Evolutionary conservation across 2,888 invertebrate genomes (phyloP).

Genomic region (Drosophila borealis): DNA sequence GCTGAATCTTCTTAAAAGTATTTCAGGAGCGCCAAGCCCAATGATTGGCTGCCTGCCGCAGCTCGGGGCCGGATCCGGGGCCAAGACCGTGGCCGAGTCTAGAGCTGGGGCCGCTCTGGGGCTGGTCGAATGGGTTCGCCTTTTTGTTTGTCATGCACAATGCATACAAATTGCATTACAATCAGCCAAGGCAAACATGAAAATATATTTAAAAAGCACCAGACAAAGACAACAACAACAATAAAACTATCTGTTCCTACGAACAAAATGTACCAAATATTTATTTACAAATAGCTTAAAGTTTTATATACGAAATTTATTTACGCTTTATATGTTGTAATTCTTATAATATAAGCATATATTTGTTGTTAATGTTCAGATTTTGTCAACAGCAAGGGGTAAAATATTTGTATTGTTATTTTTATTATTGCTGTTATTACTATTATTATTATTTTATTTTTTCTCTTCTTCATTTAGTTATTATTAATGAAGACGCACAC

Average conservation of each 20-base stretch:
- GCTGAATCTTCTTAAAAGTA: conserved; percentile 35
- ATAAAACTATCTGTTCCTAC: conserved; percentile 38
- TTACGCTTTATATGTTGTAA: too few species aligned
- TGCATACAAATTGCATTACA: conserved; percentile 81
- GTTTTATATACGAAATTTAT: neutral
- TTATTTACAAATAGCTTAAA: conserved; percentile 53
- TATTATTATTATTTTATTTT: too few species aligned
- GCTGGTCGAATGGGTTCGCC: conserved; percentile 40
- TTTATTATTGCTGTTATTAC: too few species aligned
- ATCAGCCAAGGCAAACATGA: conserved; percentile 72
- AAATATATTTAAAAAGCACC: conserved; percentile 61
- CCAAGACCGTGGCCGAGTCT: neutral
- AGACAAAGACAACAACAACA: conserved; percentile 30
- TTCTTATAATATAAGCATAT: too few species aligned
- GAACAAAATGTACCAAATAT: conserved; percentile 58
- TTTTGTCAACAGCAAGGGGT: too few species aligned
- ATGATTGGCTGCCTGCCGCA: conserved; percentile 46
- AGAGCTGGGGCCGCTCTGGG: neutral
- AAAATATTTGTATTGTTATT: too few species aligned
- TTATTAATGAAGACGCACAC: neutral
- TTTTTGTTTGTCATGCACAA: conserved; percentile 76
- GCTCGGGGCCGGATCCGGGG: neutral
- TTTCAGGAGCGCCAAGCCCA: conserved; percentile 22
- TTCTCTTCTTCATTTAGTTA: too few species aligned
- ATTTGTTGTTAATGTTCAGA: too few species aligned